Evolutionary conservation across 2,797 vertebrate species (phyloP).

Genomic region (Nasua narica): DNA sequence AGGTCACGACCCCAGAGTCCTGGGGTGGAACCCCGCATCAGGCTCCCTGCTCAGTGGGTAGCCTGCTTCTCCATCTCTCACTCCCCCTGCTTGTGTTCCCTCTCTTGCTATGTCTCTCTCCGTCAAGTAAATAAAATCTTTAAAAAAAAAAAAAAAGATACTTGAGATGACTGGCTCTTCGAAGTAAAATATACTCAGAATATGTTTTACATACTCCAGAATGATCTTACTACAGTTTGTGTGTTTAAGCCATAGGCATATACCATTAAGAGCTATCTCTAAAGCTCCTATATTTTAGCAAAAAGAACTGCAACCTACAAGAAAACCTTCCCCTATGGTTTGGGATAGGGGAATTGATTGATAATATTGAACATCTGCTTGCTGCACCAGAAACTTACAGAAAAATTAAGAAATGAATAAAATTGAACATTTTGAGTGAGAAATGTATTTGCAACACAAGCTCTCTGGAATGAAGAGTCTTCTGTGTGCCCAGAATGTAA

Average conservation of each 20-base stretch:
- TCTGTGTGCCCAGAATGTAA: neutral
- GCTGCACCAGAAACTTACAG: neutral
- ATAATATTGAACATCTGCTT: neutral
- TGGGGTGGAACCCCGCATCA: no score
- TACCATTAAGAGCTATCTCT: neutral
- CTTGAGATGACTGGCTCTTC: neutral
- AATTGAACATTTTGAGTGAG: neutral
- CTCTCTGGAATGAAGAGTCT: neutral
- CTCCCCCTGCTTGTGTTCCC: no score
- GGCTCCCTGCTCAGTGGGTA: no score
- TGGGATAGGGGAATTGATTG: neutral
- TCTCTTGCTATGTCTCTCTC: no score
- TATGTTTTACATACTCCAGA: neutral
- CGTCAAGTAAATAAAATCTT: no score
- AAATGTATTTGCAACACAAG: neutral
- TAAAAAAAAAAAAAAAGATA: neutral
- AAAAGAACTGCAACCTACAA: neutral
- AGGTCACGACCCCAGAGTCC: no score
- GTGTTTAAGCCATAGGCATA: neutral
- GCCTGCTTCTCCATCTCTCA: no score
- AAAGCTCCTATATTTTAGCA: neutral
- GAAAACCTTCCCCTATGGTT: neutral
- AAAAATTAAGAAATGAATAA: conserved; percentile 5
- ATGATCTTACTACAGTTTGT: neutral
- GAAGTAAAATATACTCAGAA: neutral